Base-by-base conservation (phyloP, 2,888 invertebrate genomes). In the Pyrrhia umbra region DNA sequence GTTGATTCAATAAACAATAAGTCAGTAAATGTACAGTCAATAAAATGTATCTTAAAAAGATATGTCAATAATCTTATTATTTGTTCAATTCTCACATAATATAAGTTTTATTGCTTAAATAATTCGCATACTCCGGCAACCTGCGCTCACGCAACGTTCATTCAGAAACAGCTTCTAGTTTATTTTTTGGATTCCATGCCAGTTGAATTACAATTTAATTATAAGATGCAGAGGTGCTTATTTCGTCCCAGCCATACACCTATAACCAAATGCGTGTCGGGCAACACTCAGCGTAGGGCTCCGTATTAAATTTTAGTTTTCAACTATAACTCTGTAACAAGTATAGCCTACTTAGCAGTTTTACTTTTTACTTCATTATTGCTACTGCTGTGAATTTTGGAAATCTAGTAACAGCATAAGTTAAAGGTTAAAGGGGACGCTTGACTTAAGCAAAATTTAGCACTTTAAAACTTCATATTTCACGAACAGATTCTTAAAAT, bases 181-280 rank as follows among this genome's bases (percentile, higher is more conserved):
- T 46, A 64, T 75, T 42, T 58, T 71, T 68, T 64, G 55, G 27
- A 68, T 68, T 61, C 55, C 16, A 20, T 60, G 55, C 42, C 68
- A 61, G 43, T 54, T 62, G 30, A 27, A 34, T 42, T 57, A 30
- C 16, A 55, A 46, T 47, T 68, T 54, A 46, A 56, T 49, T 54
- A 52, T 34, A n/a, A 34, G 34, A 2, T 40, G 21, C 18, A 25
- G 20, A 15, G 27, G 9, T 15, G 18, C 21, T 56, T 43, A 34
- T 63, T 57, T 25, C 6, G 1, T 25, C 42, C 54, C 21, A 54
- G 50, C 15, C 25, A 2, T 34, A 34, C 25, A 18, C 21, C 13
- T 23, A 21, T 20, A 47, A n/a, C n/a, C n/a, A n/a, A n/a, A n/a
- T n/a, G n/a, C n/a, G n/a, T n/a, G n/a, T n/a, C n/a, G n/a, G n/a